A percentile compares a stretch with the other conserved stretches of the same genome.
Conservation (phyloP, 2,113 vertebrate species). For the Laticauda laticaudata region DNA sequence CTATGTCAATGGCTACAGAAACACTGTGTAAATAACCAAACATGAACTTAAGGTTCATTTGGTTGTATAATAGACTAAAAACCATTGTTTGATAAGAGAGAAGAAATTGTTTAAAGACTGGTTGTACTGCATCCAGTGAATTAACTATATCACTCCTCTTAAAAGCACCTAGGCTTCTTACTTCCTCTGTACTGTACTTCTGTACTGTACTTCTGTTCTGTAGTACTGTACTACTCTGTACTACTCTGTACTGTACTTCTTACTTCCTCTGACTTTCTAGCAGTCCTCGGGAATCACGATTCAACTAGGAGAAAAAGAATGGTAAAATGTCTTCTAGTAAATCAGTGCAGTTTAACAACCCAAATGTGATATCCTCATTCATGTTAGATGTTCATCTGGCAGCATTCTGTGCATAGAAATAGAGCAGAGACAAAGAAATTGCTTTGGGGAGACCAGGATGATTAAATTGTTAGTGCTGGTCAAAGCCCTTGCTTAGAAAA, state of each 20-base stretch:
- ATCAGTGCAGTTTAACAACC: not conserved
- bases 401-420: not conserved
- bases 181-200: not conserved
- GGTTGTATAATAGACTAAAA: not conserved
- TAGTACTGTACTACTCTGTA: no score
- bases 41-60: not conserved
- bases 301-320: not conserved
- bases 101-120: not conserved
- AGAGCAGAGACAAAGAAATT: not conserved
- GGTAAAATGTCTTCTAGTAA: not conserved
- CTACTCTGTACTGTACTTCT: no score
- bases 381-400: not conserved
- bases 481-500: not conserved
- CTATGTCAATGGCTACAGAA: not conserved
- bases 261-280: not conserved
- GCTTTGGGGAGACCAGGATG: not conserved
- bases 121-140: not conserved
- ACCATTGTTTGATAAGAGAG: not conserved
- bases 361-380: not conserved
- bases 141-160: not conserved
- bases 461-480: not conserved
- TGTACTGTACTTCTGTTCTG: no score
- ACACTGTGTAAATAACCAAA: not conserved
- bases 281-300: not conserved
- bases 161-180: not conserved